Base-by-base conservation (phyloP, 2,113 vertebrate genomes). In the Corapipo altera region DNA sequence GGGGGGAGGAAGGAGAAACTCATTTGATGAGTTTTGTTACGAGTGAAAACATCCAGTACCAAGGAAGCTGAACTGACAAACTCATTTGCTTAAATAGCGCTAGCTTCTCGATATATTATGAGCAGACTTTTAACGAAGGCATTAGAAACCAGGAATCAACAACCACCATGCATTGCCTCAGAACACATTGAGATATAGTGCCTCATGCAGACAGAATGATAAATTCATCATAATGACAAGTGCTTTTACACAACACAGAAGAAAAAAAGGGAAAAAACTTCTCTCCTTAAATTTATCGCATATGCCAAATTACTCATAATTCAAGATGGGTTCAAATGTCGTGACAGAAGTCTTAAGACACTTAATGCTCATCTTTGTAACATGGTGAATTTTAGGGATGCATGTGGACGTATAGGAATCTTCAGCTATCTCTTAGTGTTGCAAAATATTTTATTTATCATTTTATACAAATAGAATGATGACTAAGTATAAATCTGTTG, bases 91-190 rank as follows among this genome's bases (percentile, higher is more conserved):
- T 86, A 95, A 59, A 84, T 15, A 96, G 92, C 70, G 26, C 88
- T 92, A 97, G 94, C 85, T 96, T 96, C 91, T 94, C 58, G 5
- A 94, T 94, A 97, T 77, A 93, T 73, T 82, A 95, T 76, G 97
- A 95, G 86, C 97, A 96, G 95, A 97, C 97, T 97, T 93, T 75
- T 87, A 96, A 96, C 43, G 8, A 97, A 97, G 93, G 95, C 91
- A 97, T 95, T 96, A 91, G 94, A 88, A 93, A 97, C 89, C 87
- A 92, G 89, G 85, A 85, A 96, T 96, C 55, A 97, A 96, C 97
- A 90, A 92, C 69, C 97, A 98, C 96, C 99, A 99, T 99, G 98
- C 98, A 98, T 95, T 97, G 97, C 98, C 96, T 97, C 97, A 81
- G 97, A 97, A 98, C 96, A 97, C 92, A 27, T 51, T 93, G 77